Conservation (phyloP, 2,888 invertebrate species). For the Phyto melanocephala region DNA sequence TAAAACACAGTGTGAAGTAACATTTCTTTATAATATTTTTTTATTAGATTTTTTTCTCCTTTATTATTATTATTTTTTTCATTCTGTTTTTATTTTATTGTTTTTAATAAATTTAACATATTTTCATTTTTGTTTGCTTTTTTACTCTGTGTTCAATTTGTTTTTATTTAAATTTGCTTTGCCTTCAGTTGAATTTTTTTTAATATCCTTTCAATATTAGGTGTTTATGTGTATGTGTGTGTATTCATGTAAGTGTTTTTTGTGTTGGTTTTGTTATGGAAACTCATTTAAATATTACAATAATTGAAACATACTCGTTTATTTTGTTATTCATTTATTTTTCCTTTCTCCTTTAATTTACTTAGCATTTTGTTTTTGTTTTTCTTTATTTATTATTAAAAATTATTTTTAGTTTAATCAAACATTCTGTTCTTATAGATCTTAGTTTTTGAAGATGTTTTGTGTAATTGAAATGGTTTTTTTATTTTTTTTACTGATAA, state of each 20-base stretch:
- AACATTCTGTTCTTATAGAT: conserved; percentile 10
- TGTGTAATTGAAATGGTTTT: conserved; percentile 29
- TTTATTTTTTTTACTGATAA: conserved; percentile 39
- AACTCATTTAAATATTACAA: conserved; percentile 64
- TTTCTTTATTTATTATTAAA: background rate
- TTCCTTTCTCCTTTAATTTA: conserved; percentile 16
- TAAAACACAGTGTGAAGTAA: conserved; percentile 46
- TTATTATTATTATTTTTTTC: conserved; percentile 21
- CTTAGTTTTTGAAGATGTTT: conserved; percentile 6
- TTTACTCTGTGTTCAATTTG: conserved; percentile 13
- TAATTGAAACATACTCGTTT: conserved; percentile 63
- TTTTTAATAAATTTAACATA: conserved; percentile 64
- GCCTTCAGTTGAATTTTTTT: conserved; percentile 20
- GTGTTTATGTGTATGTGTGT: background rate
- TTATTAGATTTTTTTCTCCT: conserved; percentile 55
- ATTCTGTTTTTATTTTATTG: conserved; percentile 53
- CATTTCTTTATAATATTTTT: conserved; percentile 59
- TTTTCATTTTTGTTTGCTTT: conserved; percentile 28
- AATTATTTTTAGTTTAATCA: conserved; percentile 55
- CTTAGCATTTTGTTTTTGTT: conserved; percentile 28
- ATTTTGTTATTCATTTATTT: conserved; percentile 18
- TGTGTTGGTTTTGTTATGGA: conserved; percentile 21
- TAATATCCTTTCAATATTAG: background rate
- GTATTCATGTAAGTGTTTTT: conserved; percentile 2
- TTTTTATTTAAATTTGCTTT: conserved; percentile 25